A percentile compares a stretch with the other conserved stretches of the same genome.
These are phyloP conservation scores for Pterocles burchelli DNA, from an alignment of 2,113 vertebrate genomes.

Conservation along the genomic window DNA sequence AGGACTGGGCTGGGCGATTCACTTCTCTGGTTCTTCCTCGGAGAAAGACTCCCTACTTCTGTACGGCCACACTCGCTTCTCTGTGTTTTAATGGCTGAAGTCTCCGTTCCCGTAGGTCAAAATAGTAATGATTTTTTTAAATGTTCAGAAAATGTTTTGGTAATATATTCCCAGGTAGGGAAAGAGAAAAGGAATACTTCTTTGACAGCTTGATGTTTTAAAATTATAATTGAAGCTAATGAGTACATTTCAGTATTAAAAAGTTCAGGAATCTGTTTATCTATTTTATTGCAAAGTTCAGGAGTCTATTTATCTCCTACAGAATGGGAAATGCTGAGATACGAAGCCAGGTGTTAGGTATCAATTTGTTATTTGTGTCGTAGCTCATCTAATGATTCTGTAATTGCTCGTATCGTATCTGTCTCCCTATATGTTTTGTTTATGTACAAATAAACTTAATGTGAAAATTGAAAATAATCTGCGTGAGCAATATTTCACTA, in stretches of 20 bases:
- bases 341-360: background rate
- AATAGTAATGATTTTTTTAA: background rate
- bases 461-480: background rate
- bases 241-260: background rate
- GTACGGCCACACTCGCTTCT: fast-evolving
- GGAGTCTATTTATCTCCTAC: background rate
- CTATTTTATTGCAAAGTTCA: background rate
- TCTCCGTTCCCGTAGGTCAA: fast-evolving
- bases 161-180: background rate
- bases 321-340: background rate
- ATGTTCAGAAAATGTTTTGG: background rate
- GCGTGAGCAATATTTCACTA: background rate
- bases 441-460: background rate
- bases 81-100: background rate
- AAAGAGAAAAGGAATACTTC: background rate
- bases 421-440: background rate
- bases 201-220: background rate
- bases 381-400: background rate
- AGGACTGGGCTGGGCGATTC: background rate
- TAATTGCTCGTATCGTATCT: background rate
- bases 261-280: background rate
- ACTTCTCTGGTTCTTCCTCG: fast-evolving
- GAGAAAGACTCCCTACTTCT: background rate
- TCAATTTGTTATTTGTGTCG: background rate
- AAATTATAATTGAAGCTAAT: background rate